A percentile compares a stretch with the other conserved stretches of the same genome.
Evolutionary conservation across 2,113 vertebrate genomes (phyloP).

Genomic region (Podarcis raffonei): DNA sequence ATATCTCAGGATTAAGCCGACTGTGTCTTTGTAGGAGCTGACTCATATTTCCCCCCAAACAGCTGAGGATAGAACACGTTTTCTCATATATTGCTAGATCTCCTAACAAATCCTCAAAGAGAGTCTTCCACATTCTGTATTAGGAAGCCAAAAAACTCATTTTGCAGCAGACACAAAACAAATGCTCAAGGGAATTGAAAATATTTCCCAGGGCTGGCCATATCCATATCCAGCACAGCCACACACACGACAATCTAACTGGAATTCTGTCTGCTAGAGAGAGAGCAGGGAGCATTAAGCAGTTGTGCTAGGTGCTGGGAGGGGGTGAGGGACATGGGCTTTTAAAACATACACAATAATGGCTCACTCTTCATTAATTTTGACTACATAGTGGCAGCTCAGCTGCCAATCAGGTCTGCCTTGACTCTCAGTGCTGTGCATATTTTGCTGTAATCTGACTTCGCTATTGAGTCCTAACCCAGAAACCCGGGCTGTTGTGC

Average conservation of each 20-base stretch:
- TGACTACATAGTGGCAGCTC: conserved; percentile 12
- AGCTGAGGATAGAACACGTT: not conserved
- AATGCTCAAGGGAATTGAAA: not conserved
- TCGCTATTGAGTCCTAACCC: not conserved
- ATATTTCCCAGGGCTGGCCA: not conserved
- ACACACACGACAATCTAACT: not conserved
- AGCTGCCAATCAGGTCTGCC: conserved; percentile 22
- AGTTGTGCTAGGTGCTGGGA: not conserved
- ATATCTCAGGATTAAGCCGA: conserved; percentile 1
- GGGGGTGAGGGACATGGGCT: not conserved
- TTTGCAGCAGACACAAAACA: not conserved
- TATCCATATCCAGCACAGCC: not conserved
- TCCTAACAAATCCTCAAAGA: not conserved
- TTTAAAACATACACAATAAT: not conserved
- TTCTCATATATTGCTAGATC: not conserved
- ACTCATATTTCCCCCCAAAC: not conserved
- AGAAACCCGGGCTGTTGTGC: not conserved
- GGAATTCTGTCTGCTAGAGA: not conserved
- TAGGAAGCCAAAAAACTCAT: conserved; percentile 18
- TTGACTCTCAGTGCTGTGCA: not conserved
- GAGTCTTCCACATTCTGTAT: not conserved
- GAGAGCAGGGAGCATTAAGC: not conserved
- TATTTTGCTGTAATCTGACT: conserved; percentile 31
- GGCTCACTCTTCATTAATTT: conserved; percentile 8
- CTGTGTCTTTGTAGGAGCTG: not conserved